A percentile compares a stretch with the other conserved stretches of the same genome.
phyloP scores from a whole-genome alignment of 2,797 vertebrate genomes.

The Enteromius argenteus region DNA sequence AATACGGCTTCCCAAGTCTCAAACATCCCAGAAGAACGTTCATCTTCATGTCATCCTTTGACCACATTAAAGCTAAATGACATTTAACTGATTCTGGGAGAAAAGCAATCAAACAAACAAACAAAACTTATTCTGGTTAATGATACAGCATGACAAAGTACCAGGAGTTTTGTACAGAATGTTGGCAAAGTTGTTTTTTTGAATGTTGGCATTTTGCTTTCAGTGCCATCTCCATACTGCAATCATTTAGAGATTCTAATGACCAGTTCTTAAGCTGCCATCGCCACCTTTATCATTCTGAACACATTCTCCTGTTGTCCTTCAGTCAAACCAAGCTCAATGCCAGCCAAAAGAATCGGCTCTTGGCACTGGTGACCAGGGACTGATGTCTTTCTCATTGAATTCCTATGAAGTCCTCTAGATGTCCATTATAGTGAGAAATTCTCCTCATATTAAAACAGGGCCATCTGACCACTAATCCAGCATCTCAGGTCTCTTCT shows the following conservation, averaged over 20 bases:
- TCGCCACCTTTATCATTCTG: constrained; percentile 13
- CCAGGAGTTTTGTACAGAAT: neutral
- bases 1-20: neutral
- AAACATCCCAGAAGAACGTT: neutral
- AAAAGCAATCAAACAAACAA: too few relatives aligned
- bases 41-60: neutral
- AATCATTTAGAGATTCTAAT: neutral
- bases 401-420: constrained; percentile 72
- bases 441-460: constrained; percentile 70
- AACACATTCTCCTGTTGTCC: constrained; percentile 57
- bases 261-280: neutral
- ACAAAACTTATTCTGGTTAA: too few relatives aligned
- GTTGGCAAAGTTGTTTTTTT: neutral
- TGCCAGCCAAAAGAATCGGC: constrained; percentile 61
- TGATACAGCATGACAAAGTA: neutral
- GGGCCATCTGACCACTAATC: constrained; percentile 65
- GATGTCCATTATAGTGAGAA: constrained; percentile 72
- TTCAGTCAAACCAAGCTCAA: constrained; percentile 62
- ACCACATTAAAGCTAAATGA: neutral
- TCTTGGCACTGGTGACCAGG: constrained; percentile 65
- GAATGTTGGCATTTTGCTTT: neutral
- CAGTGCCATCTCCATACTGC: neutral
- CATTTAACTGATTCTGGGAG: too few relatives aligned
- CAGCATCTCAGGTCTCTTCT: constrained; percentile 34
- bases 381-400: constrained; percentile 71